Percentiles rank a stretch among this genome's conserved stretches.
These are phyloP conservation scores for Oncorhynchus gorbuscha DNA, from an alignment of 2,113 vertebrate genomes.

Conservation along the genomic window DNA sequence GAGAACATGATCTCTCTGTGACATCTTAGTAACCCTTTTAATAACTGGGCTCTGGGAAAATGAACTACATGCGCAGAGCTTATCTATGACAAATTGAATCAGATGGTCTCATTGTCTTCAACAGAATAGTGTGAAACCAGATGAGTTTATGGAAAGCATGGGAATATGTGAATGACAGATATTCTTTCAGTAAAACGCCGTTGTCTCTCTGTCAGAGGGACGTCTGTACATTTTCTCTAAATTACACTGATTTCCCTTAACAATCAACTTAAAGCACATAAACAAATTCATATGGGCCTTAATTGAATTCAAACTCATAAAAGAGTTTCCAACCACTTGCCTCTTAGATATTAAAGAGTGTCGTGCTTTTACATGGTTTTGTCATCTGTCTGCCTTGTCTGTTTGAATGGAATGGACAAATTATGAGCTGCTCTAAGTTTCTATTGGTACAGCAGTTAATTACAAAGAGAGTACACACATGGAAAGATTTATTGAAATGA, in stretches of 20 bases:
- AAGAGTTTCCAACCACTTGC: background rate
- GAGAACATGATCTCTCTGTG: constrained; percentile 41
- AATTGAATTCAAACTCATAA: background rate
- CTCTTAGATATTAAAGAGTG: background rate
- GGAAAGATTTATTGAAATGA: constrained; percentile 26
- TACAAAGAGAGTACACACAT: constrained; percentile 20
- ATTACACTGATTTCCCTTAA: constrained; percentile 13
- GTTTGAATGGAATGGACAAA: constrained; percentile 30
- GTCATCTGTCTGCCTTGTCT: background rate
- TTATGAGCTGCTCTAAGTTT: constrained; percentile 8
- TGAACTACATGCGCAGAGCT: constrained; percentile 26
- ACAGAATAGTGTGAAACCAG: constrained; percentile 45
- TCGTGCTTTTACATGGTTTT: constrained; percentile 15
- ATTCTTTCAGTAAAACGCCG: constrained; percentile 3
- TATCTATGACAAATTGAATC: constrained; percentile 46
- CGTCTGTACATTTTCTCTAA: constrained; percentile 9
- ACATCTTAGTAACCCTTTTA: constrained; percentile 25
- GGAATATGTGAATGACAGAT: constrained; percentile 34
- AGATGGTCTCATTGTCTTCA: constrained; percentile 34
- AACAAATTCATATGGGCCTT: background rate
- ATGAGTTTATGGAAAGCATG: constrained; percentile 24
- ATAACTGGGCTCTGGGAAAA: constrained; percentile 16
- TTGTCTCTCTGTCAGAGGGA: constrained; percentile 4
- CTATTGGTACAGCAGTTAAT: background rate
- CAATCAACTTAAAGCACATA: background rate